Evolutionary conservation across 2,888 invertebrate genomes (phyloP).

Genomic region (Candidula unifasciata): DNA sequence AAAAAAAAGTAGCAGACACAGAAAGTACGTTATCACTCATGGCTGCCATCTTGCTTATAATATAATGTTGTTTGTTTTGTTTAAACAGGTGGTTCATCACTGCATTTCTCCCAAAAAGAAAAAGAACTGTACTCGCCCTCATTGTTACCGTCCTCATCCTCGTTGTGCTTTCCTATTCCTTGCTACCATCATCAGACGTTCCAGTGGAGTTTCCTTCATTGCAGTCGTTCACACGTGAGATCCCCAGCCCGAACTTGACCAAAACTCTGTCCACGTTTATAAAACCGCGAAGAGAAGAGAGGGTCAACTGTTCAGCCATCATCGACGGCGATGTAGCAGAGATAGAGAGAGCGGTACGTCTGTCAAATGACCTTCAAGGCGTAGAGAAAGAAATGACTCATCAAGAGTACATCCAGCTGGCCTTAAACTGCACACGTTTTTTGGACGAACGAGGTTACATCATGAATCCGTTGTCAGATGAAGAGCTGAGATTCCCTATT

Average conservation of each 20-base stretch:
- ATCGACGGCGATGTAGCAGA: slow-evolving; percentile 35
- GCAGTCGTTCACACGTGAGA: background rate
- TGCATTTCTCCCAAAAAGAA: background rate
- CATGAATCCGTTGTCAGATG: slow-evolving; percentile 28
- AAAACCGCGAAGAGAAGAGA: background rate
- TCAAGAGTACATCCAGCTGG: background rate
- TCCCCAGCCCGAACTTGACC: slow-evolving; percentile 15
- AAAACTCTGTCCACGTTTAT: background rate
- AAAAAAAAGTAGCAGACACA: too few species aligned
- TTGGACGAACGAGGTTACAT: slow-evolving; percentile 29
- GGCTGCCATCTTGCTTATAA: too few species aligned
- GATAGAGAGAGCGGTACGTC: slow-evolving; percentile 15
- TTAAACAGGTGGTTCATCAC: background rate
- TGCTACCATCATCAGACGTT: slow-evolving; percentile 18
- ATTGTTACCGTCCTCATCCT: background rate
- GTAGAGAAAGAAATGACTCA: background rate
- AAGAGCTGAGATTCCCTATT: slow-evolving; percentile 38
- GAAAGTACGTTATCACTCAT: too few species aligned
- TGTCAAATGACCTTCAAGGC: slow-evolving; percentile 11
- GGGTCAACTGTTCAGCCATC: slow-evolving; percentile 37
- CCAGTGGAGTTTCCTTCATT: background rate
- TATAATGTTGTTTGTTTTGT: background rate
- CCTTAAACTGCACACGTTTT: slow-evolving; percentile 12
- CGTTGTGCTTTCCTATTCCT: background rate
- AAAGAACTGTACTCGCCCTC: background rate